phyloP scores from a whole-genome alignment of 2,888 invertebrate genomes.

The Gryllus longicercus region DNA sequence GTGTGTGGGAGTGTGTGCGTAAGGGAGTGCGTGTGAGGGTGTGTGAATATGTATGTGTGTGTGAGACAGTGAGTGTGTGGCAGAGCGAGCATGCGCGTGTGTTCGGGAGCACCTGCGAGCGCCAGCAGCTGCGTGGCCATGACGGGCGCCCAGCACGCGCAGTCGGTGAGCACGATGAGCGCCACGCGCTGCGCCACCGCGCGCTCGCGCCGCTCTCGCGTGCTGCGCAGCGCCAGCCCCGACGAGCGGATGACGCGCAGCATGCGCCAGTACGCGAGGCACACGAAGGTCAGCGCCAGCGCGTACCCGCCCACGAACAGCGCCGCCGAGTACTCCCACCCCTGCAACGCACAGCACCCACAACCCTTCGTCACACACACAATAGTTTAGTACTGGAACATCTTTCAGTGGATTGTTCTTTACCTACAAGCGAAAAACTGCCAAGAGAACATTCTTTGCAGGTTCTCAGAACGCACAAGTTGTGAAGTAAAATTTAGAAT shows the following conservation, averaged over 20 bases:
- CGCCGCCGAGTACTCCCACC: slow-evolving; percentile 59
- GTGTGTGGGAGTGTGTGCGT: no score
- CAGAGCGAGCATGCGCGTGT: neutral
- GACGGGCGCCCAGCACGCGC: slow-evolving; percentile 60
- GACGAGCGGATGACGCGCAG: slow-evolving; percentile 56
- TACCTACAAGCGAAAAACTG: no score
- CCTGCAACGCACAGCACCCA: slow-evolving; percentile 43
- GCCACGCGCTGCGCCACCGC: slow-evolving; percentile 59
- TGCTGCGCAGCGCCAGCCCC: slow-evolving; percentile 56
- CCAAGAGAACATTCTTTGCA: no score
- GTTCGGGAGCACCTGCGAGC: slow-evolving; percentile 49
- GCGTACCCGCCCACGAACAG: slow-evolving; percentile 57
- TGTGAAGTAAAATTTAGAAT: no score
- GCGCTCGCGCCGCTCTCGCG: slow-evolving; percentile 55
- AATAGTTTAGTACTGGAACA: no score
- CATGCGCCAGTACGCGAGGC: slow-evolving; percentile 57
- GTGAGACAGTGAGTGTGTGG: no score
- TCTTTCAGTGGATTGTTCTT: no score
- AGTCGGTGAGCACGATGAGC: slow-evolving; percentile 58
- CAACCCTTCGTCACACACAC: no score
- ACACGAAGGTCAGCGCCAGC: slow-evolving; percentile 55
- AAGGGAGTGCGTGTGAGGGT: no score
- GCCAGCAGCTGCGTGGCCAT: slow-evolving; percentile 57
- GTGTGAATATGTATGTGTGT: no score
- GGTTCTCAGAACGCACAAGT: no score